Conservation (phyloP, 2,888 invertebrate genomes). For the Hypsopygia costalis region DNA sequence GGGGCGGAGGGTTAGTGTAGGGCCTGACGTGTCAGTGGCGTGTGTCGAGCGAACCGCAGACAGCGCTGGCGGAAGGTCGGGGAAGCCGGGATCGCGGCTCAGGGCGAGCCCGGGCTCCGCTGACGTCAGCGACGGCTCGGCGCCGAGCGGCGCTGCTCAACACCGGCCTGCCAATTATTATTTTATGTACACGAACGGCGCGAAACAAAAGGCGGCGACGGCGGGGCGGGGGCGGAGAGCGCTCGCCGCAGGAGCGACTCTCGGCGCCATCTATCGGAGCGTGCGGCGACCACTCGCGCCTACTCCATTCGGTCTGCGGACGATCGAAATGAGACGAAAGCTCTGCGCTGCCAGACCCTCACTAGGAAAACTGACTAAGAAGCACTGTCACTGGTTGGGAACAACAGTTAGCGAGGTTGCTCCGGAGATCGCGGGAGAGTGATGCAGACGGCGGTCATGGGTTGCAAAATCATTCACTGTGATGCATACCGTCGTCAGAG, state of each 20-base stretch:
- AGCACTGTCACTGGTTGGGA: constrained; percentile 64
- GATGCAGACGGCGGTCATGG: constrained; percentile 23
- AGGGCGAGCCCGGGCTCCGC: constrained; percentile 66
- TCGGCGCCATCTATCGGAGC: constrained; percentile 75
- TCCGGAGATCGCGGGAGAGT: constrained; percentile 26
- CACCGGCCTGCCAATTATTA: constrained; percentile 74
- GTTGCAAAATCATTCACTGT: constrained; percentile 23
- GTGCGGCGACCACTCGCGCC: constrained; percentile 71
- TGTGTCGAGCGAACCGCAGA: constrained; percentile 59
- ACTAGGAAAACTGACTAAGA: constrained; percentile 40
- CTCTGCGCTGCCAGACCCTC: constrained; percentile 56
- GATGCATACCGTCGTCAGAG: constrained; percentile 79
- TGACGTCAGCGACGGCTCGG: constrained; percentile 77
- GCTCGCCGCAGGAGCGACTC: constrained; percentile 77
- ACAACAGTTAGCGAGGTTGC: constrained; percentile 27
- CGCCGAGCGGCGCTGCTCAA: constrained; percentile 65
- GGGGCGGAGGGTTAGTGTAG: constrained; percentile 59
- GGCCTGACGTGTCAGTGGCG: constrained; percentile 62
- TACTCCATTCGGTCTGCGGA: constrained; percentile 72
- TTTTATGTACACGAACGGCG: constrained; percentile 71
- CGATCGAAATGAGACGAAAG: constrained; percentile 75
- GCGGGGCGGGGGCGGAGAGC: constrained; percentile 71
- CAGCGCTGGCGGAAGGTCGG: constrained; percentile 73
- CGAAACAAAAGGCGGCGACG: constrained; percentile 71
- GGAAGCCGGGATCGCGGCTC: constrained; percentile 65